Evolutionary conservation across 1,140 invertebrate genomes (phyloP).

Genomic region (Choristoneura fumiferana): DNA sequence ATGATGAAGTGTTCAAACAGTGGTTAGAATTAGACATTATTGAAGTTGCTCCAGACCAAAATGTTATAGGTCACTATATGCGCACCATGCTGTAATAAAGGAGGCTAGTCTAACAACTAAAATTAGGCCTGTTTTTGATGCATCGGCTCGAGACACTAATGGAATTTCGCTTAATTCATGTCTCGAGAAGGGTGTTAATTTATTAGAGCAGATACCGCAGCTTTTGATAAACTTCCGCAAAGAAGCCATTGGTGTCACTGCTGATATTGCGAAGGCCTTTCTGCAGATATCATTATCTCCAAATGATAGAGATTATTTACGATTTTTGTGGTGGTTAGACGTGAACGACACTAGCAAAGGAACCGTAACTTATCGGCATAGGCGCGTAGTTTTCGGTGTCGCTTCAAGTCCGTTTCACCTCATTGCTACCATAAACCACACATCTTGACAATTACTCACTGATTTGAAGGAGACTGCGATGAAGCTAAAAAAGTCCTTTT

Average conservation of each 20-base stretch:
- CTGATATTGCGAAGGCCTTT: conserved; percentile 70
- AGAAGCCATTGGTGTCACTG: conserved; percentile 44
- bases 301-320: conserved; percentile 44
- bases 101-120: conserved; percentile 34
- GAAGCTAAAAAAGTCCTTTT: conserved; percentile 19
- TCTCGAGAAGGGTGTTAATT: conserved; percentile 35
- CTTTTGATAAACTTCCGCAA: conserved; percentile 55
- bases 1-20: conserved; percentile 20
- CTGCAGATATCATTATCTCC: conserved; percentile 46
- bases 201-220: conserved; percentile 55
- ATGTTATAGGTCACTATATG: conserved; percentile 25
- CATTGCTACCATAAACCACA: conserved; percentile 1
- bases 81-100: conserved; percentile 33
- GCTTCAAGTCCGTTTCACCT: conserved; percentile 24
- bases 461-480: conserved; percentile 5
- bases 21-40: conserved; percentile 21
- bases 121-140: conserved; percentile 35
- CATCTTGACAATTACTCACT: conserved; percentile 8
- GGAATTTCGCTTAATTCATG: conserved; percentile 33
- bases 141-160: conserved; percentile 27
- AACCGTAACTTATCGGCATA: conserved; percentile 28
- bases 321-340: conserved; percentile 52
- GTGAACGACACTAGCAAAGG: conserved; percentile 9
- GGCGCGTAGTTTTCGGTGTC: conserved; percentile 32
- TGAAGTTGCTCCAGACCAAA: not conserved